Percentiles rank a stretch among this genome's conserved stretches.
phyloP scores from a whole-genome alignment of 2,113 vertebrate species.

The Leiothrix lutea region DNA sequence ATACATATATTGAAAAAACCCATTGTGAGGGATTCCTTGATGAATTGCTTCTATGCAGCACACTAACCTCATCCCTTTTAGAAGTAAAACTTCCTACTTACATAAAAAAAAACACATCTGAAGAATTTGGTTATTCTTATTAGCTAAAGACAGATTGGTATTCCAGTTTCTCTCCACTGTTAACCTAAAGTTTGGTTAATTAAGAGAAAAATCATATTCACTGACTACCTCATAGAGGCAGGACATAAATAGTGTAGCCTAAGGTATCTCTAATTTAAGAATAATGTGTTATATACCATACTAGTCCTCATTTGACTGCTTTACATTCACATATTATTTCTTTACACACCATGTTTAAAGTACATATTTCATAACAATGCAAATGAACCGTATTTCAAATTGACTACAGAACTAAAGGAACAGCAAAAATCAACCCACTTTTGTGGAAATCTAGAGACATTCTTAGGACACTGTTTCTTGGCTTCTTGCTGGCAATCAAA shows the following conservation, averaged over 20 bases:
- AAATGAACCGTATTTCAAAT: not conserved
- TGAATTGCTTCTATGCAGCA: not conserved
- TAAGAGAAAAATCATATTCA: not conserved
- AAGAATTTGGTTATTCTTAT: not conserved
- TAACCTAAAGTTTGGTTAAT: not conserved
- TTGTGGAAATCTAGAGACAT: conserved; percentile 90
- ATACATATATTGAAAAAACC: not conserved
- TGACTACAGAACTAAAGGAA: not conserved
- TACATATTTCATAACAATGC: not conserved
- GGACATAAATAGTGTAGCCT: not conserved
- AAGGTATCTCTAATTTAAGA: not conserved
- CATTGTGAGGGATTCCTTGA: not conserved
- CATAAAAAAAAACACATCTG: not conserved
- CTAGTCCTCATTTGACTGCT: not conserved
- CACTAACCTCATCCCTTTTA: not conserved
- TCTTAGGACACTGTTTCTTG: conserved; percentile 81
- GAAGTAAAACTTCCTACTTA: not conserved
- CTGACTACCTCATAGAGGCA: not conserved
- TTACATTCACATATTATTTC: not conserved
- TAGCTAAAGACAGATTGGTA: not conserved
- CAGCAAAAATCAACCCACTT: conserved; percentile 71
- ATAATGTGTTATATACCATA: not conserved
- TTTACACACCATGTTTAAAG: not conserved
- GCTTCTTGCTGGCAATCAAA: conserved; percentile 72
- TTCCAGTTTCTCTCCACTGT: not conserved